Evolutionary conservation across 1,140 invertebrate species (phyloP).

Genomic region (Hylaeus anthracinus): DNA sequence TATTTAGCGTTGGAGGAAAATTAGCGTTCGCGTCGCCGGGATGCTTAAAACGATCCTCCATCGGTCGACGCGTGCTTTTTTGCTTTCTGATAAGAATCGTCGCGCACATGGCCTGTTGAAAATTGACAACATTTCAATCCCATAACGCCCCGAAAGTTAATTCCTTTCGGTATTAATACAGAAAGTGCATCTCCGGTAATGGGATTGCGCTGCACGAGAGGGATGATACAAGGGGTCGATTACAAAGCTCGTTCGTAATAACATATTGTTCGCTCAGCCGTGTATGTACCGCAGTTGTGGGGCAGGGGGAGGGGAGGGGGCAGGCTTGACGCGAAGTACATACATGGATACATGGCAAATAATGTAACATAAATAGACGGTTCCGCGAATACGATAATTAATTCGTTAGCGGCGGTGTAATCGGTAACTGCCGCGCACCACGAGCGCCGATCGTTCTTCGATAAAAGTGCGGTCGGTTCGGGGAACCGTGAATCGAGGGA

Average conservation of each 20-base stretch:
- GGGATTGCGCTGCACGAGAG: conserved; percentile 75
- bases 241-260: conserved; percentile 74
- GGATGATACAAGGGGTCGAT: conserved; percentile 72
- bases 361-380: conserved; percentile 26
- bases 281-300: conserved; percentile 11
- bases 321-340: not conserved
- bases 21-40: conserved; percentile 25
- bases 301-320: not conserved
- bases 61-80: no score
- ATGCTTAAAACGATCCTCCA: not conserved
- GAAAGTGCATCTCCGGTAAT: conserved; percentile 77
- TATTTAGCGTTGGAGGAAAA: not conserved
- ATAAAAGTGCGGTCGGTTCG: no score
- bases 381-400: conserved; percentile 20
- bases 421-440: not conserved
- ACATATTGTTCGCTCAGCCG: conserved; percentile 66
- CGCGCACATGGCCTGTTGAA: conserved; percentile 58
- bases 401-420: not conserved
- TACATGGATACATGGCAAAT: not conserved
- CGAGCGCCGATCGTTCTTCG: no score
- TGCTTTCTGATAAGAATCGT: not conserved
- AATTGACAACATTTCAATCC: conserved; percentile 78
- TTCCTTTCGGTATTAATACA: conserved; percentile 78
- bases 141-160: conserved; percentile 75
- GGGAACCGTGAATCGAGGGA: no score